These are phyloP conservation scores for Cremastinae sp. DNA, from an alignment of 2,888 invertebrate genomes.

Conservation along the genomic window DNA sequence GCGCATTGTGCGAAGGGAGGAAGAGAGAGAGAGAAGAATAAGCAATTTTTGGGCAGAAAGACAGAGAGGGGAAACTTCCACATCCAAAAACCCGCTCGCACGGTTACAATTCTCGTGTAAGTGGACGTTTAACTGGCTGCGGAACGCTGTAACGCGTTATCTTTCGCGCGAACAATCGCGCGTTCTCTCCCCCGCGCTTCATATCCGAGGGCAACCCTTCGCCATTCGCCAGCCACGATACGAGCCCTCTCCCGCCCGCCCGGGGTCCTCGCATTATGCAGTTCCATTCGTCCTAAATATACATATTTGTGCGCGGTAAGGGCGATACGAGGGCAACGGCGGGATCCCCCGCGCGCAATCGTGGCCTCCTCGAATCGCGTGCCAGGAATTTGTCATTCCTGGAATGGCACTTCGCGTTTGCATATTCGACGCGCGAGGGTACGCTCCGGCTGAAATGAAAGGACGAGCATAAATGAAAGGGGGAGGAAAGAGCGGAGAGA, in stretches of 20 bases:
- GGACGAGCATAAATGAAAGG: not conserved
- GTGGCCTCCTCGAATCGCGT: conserved; percentile 41
- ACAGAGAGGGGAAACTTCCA: no score
- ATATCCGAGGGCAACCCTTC: conserved; percentile 18
- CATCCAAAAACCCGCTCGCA: conserved; percentile 25
- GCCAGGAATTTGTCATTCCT: conserved; percentile 61
- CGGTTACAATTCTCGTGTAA: conserved; percentile 1
- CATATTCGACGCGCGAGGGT: conserved; percentile 42
- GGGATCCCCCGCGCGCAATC: not conserved
- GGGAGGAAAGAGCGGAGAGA: not conserved
- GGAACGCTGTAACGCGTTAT: conserved; percentile 47
- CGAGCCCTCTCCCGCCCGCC: conserved; percentile 35
- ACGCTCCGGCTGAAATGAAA: conserved; percentile 4
- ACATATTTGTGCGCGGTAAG: conserved; percentile 5
- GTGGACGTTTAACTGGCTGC: conserved; percentile 27
- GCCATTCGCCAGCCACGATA: conserved; percentile 28
- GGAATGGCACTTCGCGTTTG: conserved; percentile 56
- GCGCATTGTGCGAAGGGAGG: not conserved
- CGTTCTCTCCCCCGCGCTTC: conserved; percentile 12
- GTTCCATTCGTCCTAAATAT: not conserved
- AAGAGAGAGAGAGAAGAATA: conserved; percentile 4
- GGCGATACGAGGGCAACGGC: not conserved
- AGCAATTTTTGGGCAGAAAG: no score
- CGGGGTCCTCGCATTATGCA: conserved; percentile 3
- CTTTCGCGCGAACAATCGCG: conserved; percentile 52